Percentiles rank a stretch among this genome's conserved stretches.
Conservation (phyloP, 2,888 invertebrate genomes). For the Phyllotreta cruciferae region DNA sequence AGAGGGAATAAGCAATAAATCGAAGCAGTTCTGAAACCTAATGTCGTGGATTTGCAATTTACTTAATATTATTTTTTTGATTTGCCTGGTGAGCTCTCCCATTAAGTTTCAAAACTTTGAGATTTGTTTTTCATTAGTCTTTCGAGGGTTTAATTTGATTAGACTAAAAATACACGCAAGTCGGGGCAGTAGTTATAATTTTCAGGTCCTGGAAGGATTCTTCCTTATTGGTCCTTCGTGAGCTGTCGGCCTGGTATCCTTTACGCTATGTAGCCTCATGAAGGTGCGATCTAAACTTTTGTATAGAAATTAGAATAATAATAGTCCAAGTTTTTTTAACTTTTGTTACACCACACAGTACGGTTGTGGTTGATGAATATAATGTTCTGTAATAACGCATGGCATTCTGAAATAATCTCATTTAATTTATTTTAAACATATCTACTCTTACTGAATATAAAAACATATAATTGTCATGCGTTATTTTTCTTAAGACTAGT, state of each 20-base stretch:
- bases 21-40: not conserved
- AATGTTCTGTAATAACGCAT: not conserved
- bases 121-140: conserved; percentile 18
- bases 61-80: no score
- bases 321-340: conserved; percentile 25
- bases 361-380: conserved; percentile 19
- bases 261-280: conserved; percentile 56
- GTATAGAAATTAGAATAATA: conserved; percentile 47
- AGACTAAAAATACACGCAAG: conserved; percentile 49
- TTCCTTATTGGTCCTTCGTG: conserved; percentile 57
- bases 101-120: conserved; percentile 1
- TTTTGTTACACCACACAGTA: conserved; percentile 21
- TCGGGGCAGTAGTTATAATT: conserved; percentile 60
- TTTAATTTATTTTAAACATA: not conserved
- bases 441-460: not conserved
- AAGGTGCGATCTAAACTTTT: conserved; percentile 59
- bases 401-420: conserved; percentile 13
- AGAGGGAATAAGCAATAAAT: conserved; percentile 1
- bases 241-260: conserved; percentile 58
- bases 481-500: conserved; percentile 25
- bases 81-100: no score
- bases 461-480: conserved; percentile 9
- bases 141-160: conserved; percentile 22
- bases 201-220: conserved; percentile 58
- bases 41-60: no score